Conservation (phyloP, 2,888 invertebrate species). For the Blastobasis lacticolella region DNA sequence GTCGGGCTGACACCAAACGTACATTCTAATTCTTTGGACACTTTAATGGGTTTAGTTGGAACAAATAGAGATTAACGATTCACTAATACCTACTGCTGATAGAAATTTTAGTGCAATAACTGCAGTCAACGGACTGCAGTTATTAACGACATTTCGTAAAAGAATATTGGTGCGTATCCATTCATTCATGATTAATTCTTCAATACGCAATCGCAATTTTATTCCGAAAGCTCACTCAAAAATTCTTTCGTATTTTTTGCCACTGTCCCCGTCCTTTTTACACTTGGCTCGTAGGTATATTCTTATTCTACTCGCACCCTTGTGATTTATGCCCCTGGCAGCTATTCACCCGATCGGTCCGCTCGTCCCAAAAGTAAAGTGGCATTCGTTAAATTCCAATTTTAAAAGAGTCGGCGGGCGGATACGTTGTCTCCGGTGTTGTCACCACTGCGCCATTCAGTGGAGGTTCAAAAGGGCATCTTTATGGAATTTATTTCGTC, state of each 20-base stretch:
- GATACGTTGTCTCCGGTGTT: slow-evolving; percentile 64
- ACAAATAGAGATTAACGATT: too few relatives aligned
- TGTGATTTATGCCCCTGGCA: slow-evolving; percentile 53
- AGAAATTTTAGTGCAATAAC: too few relatives aligned
- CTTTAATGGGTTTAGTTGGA: too few relatives aligned
- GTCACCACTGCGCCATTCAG: slow-evolving; percentile 47
- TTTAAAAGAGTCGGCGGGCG: slow-evolving; percentile 54
- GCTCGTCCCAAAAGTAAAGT: slow-evolving; percentile 49
- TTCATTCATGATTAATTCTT: neutral
- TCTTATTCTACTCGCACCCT: slow-evolving; percentile 49
- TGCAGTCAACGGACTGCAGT: too few relatives aligned
- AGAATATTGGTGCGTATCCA: neutral
- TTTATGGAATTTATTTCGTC: slow-evolving; percentile 44
- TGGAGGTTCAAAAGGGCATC: slow-evolving; percentile 35
- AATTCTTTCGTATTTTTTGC: slow-evolving; percentile 43
- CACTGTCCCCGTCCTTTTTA: slow-evolving; percentile 36
- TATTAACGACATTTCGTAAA: too few relatives aligned
- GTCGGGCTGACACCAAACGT: too few relatives aligned
- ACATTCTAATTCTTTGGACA: too few relatives aligned
- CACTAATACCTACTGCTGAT: too few relatives aligned
- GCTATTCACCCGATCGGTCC: slow-evolving; percentile 42
- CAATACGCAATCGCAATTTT: slow-evolving; percentile 2
- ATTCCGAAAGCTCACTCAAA: slow-evolving; percentile 11
- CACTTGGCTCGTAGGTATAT: slow-evolving; percentile 25
- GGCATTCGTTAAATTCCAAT: slow-evolving; percentile 55